A percentile compares a stretch with the other conserved stretches of the same genome.
These are phyloP conservation scores for Eolophus roseicapilla DNA, from an alignment of 2,113 vertebrate species.

Conservation along the genomic window DNA sequence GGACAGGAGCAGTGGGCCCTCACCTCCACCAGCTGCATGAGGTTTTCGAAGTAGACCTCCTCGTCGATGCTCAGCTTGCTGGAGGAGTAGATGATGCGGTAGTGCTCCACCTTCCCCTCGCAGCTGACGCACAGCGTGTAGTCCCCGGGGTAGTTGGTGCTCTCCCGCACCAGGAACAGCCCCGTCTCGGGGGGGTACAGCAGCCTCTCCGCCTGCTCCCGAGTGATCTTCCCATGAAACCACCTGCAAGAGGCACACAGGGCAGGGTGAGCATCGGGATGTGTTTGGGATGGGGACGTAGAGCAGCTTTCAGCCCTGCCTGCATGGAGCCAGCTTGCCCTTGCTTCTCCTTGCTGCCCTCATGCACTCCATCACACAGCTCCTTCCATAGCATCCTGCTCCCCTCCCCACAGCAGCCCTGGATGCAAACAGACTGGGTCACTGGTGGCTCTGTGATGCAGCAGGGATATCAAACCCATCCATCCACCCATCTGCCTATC, in stretches of 20 bases:
- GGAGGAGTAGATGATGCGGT: slow-evolving; percentile 91
- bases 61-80: slow-evolving; percentile 95
- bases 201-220: slow-evolving; percentile 88
- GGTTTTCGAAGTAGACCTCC: slow-evolving; percentile 92
- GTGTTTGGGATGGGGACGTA: accelerated
- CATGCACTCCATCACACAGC: accelerated
- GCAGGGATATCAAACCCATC: not conserved
- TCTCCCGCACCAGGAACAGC: slow-evolving; percentile 93
- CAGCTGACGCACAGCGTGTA: slow-evolving; percentile 98
- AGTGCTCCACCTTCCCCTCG: slow-evolving; percentile 96
- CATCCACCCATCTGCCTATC: accelerated
- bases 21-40: slow-evolving; percentile 99
- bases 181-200: slow-evolving; percentile 89
- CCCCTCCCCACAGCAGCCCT: not conserved
- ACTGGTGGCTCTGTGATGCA: not conserved
- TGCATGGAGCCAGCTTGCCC: accelerated
- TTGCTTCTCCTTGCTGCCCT: accelerated
- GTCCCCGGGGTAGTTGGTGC: slow-evolving; percentile 97
- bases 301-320: not conserved
- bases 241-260: slow-evolving; percentile 69
- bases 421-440: not conserved
- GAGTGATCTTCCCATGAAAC: slow-evolving; percentile 98
- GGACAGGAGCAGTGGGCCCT: not conserved
- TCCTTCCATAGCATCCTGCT: accelerated
- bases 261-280: not conserved